Evolutionary conservation across 2,888 invertebrate genomes (phyloP).

Genomic region (Nysson spinosus): DNA sequence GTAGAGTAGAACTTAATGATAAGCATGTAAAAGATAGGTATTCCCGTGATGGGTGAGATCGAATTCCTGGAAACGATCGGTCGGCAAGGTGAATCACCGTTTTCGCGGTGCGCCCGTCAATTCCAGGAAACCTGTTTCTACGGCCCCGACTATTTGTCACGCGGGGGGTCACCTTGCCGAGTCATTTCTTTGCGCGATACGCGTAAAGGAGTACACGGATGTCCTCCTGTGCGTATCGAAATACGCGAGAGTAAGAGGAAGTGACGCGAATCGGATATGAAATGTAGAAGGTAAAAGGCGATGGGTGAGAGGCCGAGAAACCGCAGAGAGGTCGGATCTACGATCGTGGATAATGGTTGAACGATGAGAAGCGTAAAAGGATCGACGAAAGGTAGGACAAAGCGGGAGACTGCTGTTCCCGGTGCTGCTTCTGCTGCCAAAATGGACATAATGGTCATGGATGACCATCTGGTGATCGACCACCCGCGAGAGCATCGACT

Average conservation of each 20-base stretch:
- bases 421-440: conserved; percentile 10
- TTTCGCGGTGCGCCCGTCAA: conserved; percentile 24
- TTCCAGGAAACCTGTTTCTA: conserved; percentile 46
- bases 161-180: conserved; percentile 29
- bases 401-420: not conserved
- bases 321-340: not conserved
- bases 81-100: conserved; percentile 36
- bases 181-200: conserved; percentile 19
- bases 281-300: not conserved
- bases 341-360: conserved; percentile 1
- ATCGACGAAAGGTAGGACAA: not conserved
- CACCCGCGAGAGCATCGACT: conserved; percentile 40
- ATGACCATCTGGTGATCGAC: conserved; percentile 44
- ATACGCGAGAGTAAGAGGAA: not conserved
- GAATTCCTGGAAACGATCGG: conserved; percentile 20
- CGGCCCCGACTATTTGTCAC: conserved; percentile 25
- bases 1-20: too few relatives aligned
- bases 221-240: too few relatives aligned
- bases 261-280: not conserved
- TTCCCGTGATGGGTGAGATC: too few relatives aligned
- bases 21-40: too few relatives aligned
- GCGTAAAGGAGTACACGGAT: too few relatives aligned
- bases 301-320: not conserved
- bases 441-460: conserved; percentile 32
- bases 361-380: conserved; percentile 3